Evolutionary conservation across 2,888 invertebrate genomes (phyloP), one percentile per base, ranked within the genome.

Genomic region (Hypselothyrea guttata): DNA sequence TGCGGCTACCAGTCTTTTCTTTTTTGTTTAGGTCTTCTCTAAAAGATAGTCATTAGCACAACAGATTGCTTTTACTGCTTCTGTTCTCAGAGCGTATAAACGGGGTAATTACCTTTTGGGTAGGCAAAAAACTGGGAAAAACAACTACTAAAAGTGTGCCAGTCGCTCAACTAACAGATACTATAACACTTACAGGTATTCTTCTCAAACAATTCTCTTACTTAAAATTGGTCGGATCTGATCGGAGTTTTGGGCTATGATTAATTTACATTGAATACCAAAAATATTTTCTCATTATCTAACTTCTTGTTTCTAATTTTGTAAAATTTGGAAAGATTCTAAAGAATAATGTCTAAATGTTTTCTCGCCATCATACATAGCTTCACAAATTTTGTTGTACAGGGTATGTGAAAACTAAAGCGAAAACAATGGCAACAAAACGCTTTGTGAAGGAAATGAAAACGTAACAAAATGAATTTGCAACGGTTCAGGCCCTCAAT

Each of bases 21-120:
- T 64, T 66, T 54, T 37, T 61, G 46, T 62, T 64, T 45, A 37
- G 31, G 16, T 37, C 44, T 11, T 49, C 59, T 52, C 61, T 73
- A 75, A 79, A 70, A 83, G 74, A 83, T 79, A 83, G 83, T 83
- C 83, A 83, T 79, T 79, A 83, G 79, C 79, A 61, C 71, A 67
- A 82, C 55, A 70, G 72, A 81, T 72, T 73, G 57, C 62, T 63
- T 70, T 46, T 47, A 55, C 49, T 54, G 73, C 63, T 77, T 69
- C 74, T 81, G 71, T 73, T 82, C 67, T 60, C 52, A 54, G 60
- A 58, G 57, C 75, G 66, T 59, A 69, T 71, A 73, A 75, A 66
- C 68, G 66, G 66, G 71, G 82, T 78, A 82, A 79, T 79, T 78
- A 73, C 75, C 67, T 73, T 82, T 73, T 31, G 55, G 57, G 54